phyloP scores from a whole-genome alignment of 1,140 invertebrate species.

The Potamilus streckersoni region DNA sequence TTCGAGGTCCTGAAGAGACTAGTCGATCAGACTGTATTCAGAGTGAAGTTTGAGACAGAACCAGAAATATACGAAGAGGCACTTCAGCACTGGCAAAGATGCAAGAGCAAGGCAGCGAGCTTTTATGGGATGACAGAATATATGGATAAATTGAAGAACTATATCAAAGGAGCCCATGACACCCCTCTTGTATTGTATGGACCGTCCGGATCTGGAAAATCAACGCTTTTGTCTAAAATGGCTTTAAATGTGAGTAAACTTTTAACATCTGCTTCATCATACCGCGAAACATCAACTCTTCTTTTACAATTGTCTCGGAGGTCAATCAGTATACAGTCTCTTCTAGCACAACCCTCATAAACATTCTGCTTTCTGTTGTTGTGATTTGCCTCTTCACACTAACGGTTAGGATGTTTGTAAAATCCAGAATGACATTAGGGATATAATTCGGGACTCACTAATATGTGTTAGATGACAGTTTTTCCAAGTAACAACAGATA shows the following conservation, averaged over 20 bases:
- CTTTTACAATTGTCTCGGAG: not conserved
- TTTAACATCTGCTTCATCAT: constrained; percentile 61
- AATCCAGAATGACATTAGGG: no score
- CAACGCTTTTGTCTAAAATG: constrained; percentile 55
- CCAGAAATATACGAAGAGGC: constrained; percentile 45
- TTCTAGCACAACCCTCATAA: no score
- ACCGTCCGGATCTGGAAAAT: constrained; percentile 57
- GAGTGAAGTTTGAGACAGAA: constrained; percentile 24
- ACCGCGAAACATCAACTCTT: not conserved
- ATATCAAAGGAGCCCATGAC: constrained; percentile 83
- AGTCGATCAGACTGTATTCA: constrained; percentile 46
- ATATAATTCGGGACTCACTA: no score
- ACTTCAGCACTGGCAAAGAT: constrained; percentile 44
- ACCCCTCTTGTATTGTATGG: constrained; percentile 70
- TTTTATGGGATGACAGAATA: constrained; percentile 91
- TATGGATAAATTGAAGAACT: constrained; percentile 81
- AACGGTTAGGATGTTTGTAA: no score
- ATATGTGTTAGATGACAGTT: no score
- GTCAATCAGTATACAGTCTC: no score
- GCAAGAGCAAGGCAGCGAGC: constrained; percentile 32
- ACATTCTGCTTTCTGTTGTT: no score
- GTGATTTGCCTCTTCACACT: no score
- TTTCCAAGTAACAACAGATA: no score
- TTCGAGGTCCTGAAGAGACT: constrained; percentile 32
- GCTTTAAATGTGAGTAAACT: constrained; percentile 79